Conservation (phyloP, 2,797 vertebrate species). For the Microcaecilia unicolor region DNA sequence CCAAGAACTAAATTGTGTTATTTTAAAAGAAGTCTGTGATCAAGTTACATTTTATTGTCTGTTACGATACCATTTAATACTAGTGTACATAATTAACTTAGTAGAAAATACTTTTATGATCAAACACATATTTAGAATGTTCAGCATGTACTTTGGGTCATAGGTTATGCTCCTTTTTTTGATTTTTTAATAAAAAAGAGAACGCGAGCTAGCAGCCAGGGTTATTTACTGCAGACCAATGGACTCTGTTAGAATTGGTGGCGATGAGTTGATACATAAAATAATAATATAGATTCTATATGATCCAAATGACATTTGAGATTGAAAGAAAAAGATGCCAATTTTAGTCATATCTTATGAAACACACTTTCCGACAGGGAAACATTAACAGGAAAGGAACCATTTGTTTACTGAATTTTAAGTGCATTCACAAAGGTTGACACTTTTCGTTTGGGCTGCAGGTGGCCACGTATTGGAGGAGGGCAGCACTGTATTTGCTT, state of each 20-base stretch:
- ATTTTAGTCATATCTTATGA: conserved; percentile 39
- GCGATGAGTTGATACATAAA: conserved; percentile 23
- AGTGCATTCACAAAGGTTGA: too few relatives aligned
- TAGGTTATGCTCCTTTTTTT: conserved; percentile 15
- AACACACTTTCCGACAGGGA: conserved; percentile 50
- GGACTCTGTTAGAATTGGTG: conserved; percentile 17
- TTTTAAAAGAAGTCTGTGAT: conserved; percentile 34
- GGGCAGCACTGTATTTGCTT: conserved; percentile 46
- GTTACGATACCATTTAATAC: conserved; percentile 35
- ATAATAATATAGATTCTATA: conserved; percentile 30
- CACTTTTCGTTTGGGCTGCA: conserved; percentile 28
- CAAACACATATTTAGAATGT: conserved; percentile 45
- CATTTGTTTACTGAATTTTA: conserved; percentile 32
- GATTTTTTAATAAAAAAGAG: conserved; percentile 24
- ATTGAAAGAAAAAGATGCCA: conserved; percentile 33
- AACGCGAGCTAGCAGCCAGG: conserved; percentile 33
- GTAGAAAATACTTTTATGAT: conserved; percentile 48
- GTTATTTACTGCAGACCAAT: conserved; percentile 18
- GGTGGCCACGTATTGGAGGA: conserved; percentile 30
- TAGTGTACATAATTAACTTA: conserved; percentile 39
- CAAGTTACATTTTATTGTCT: conserved; percentile 21
- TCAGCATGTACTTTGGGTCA: conserved; percentile 34
- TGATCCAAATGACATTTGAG: conserved; percentile 19
- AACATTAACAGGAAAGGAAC: conserved; percentile 46
- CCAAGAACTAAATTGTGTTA: conserved; percentile 26